phyloP scores from a whole-genome alignment of 2,888 invertebrate genomes.

The Mesorhabditis sp. region DNA sequence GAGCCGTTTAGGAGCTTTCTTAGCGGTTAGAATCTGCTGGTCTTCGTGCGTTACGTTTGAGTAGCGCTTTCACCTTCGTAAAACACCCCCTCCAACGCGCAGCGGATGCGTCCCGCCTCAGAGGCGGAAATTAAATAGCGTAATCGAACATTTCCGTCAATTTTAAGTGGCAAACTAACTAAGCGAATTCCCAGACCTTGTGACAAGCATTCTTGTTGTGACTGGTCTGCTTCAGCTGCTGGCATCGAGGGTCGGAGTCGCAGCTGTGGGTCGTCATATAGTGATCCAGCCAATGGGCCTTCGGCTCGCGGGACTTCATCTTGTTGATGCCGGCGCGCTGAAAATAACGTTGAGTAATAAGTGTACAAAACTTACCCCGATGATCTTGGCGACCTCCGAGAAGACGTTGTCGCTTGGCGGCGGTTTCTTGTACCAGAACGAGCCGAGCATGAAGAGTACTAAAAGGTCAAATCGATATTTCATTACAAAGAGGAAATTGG shows the following conservation, averaged over 20 bases:
- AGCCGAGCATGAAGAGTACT: slow-evolving; percentile 78
- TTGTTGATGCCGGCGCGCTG: slow-evolving; percentile 46
- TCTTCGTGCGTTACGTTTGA: no score
- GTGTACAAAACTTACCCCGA: slow-evolving; percentile 62
- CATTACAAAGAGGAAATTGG: background rate
- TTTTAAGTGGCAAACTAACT: no score
- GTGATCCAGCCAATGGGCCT: slow-evolving; percentile 50
- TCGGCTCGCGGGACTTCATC: slow-evolving; percentile 19
- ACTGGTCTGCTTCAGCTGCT: background rate
- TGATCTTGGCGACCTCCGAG: slow-evolving; percentile 73
- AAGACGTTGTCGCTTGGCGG: slow-evolving; percentile 81
- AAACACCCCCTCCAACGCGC: no score
- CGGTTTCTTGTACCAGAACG: slow-evolving; percentile 72
- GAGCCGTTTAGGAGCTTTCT: no score
- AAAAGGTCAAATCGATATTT: slow-evolving; percentile 4
- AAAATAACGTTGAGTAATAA: slow-evolving; percentile 5
- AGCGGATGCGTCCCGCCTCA: no score
- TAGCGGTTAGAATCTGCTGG: no score
- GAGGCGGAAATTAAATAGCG: no score
- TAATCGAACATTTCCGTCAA: no score
- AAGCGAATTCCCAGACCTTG: no score
- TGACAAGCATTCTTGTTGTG: background rate
- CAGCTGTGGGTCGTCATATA: slow-evolving; percentile 46
- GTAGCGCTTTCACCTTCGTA: no score
- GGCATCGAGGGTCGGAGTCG: slow-evolving; percentile 22